Conservation (phyloP, 2,888 invertebrate genomes). For the Caenorhabditis sp. region DNA sequence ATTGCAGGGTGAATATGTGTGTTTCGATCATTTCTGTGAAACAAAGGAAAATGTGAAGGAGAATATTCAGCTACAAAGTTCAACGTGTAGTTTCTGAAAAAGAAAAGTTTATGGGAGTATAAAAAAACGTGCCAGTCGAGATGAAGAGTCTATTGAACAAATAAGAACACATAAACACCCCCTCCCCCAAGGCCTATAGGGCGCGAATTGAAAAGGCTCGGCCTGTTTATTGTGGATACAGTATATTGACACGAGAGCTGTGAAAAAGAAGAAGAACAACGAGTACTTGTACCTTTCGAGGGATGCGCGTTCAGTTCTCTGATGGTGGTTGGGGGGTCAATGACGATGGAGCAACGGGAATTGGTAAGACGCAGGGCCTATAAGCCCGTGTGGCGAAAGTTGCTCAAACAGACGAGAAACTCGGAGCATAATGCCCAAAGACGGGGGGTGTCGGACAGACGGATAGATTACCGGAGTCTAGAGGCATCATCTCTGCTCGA, state of each 20-base stretch:
- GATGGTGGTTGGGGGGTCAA: neutral
- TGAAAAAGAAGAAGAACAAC: slow-evolving; percentile 60
- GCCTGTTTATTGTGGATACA: slow-evolving; percentile 64
- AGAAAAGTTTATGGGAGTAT: slow-evolving; percentile 8
- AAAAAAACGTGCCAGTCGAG: slow-evolving; percentile 32
- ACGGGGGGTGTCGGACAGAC: slow-evolving; percentile 27
- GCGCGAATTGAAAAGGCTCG: slow-evolving; percentile 54
- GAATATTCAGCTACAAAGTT: neutral
- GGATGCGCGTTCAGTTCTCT: slow-evolving; percentile 39
- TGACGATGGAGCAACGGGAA: slow-evolving; percentile 9
- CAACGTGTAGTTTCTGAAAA: neutral
- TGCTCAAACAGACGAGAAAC: slow-evolving; percentile 30
- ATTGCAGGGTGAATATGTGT: too few relatives aligned
- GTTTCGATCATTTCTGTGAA: too few relatives aligned
- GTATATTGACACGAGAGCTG: slow-evolving; percentile 68
- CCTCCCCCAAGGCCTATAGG: slow-evolving; percentile 15
- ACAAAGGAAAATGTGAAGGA: too few relatives aligned
- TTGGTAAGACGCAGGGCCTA: slow-evolving; percentile 22
- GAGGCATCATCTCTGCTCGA: slow-evolving; percentile 28
- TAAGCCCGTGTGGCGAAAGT: slow-evolving; percentile 48
- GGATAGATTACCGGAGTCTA: slow-evolving; percentile 47
- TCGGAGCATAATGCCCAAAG: slow-evolving; percentile 40
- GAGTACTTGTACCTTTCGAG: slow-evolving; percentile 61
- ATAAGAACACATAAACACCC: slow-evolving; percentile 58
- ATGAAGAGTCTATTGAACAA: slow-evolving; percentile 63